Base-by-base conservation (phyloP, 2,113 vertebrate genomes). In the Myotis davidii region DNA sequence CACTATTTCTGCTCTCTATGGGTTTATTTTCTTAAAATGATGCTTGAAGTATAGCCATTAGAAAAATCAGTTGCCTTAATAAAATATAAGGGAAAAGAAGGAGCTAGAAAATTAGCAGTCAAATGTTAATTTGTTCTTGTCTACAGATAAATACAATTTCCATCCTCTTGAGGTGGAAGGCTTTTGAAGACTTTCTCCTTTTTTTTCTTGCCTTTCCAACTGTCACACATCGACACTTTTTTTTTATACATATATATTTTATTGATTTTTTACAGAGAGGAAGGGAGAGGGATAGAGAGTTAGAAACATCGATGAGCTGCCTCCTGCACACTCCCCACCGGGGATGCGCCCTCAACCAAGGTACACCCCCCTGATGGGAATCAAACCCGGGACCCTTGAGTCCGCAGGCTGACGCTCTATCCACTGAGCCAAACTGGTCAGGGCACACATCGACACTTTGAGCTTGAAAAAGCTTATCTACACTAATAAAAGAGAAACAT, bases 121-220 rank as follows among this genome's bases (percentile, higher is more conserved):
- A 42, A 2, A 2, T 39, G 9, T 25, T 37, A 16, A 34, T 54
- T 77, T 91, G 37, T 82, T 85, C 4, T 45, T 42, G 29, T 27
- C 9, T 69, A 5, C 39, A 54, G 13, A 56, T 85, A 84, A 74
- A 11, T 29, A 20, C 18, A 61, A 21, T 86, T 61, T 67, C 6
- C 12, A n/a, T 39, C 17, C 20, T 86, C 23, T 94, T 87, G 39
- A 25, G n/a, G 78, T 4, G 20, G 54, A n/a, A n/a, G n/a, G n/a
- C n/a, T n/a, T 96, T 88, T 42, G 69, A 85, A 92, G 79, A 25
- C 7, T 74, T 94, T 67, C 70, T 96, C 70, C 42, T 83, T 91
- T 52, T 92, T 17, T 97, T 67, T 91, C 85, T 92, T 54, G 83
- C 72, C 90, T 95, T 67, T 74, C 50, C 83, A 91, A 14, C 20